phyloP scores from a whole-genome alignment of 2,797 vertebrate species.

The Rhinogobio ventralis region DNA sequence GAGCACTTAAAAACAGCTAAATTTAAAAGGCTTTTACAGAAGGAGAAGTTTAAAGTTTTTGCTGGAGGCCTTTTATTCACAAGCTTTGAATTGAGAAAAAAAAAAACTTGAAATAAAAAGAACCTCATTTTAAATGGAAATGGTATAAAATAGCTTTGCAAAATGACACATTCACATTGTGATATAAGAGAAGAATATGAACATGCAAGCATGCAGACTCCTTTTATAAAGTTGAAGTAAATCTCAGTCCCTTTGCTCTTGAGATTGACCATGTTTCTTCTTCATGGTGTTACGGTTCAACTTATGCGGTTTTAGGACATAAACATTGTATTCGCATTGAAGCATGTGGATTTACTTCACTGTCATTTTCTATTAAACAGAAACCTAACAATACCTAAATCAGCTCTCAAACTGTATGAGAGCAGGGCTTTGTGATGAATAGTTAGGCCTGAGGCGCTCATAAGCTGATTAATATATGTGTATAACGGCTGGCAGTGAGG shows the following conservation, averaged over 20 bases:
- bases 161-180: too few relatives aligned
- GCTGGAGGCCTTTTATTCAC: slow-evolving; percentile 29
- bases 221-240: slow-evolving; percentile 11
- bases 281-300: slow-evolving; percentile 50
- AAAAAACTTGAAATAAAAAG: slow-evolving; percentile 1
- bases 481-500: slow-evolving; percentile 65
- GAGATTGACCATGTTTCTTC: slow-evolving; percentile 49
- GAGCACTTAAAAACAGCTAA: slow-evolving; percentile 55
- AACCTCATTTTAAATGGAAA: slow-evolving; percentile 28
- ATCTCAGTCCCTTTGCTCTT: slow-evolving; percentile 35
- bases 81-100: slow-evolving; percentile 1
- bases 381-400: slow-evolving; percentile 61
- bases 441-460: slow-evolving; percentile 55
- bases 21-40: slow-evolving; percentile 52
- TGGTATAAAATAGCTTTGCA: slow-evolving; percentile 21
- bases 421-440: slow-evolving; percentile 64
- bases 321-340: slow-evolving; percentile 55
- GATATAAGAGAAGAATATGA: neutral
- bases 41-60: slow-evolving; percentile 41
- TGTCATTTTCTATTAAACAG: slow-evolving; percentile 61
- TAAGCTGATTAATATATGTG: slow-evolving; percentile 67
- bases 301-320: slow-evolving; percentile 53
- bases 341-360: slow-evolving; percentile 61
- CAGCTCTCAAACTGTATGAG: slow-evolving; percentile 38
- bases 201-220: neutral